Conservation (phyloP, 92 coral and sea anemone genomes). For the Anthopleura xanthogrammica region DNA sequence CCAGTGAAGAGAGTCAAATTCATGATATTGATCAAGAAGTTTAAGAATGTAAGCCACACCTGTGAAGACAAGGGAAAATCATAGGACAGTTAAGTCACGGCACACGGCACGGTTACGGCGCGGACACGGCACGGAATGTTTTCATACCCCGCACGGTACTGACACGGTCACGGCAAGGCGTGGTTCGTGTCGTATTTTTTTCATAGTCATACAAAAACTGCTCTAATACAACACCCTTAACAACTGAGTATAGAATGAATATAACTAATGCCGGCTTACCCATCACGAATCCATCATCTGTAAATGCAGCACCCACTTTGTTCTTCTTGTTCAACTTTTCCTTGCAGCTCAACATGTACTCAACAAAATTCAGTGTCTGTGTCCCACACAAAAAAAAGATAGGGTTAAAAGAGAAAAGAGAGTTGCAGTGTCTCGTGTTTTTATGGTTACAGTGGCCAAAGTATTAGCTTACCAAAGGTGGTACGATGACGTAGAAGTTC, state of each 20-base stretch:
- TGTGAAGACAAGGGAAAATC: constrained; percentile 13
- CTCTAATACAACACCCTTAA: not conserved
- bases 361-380: constrained; percentile 94
- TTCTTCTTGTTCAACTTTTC: constrained; percentile 96
- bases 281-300: constrained; percentile 99
- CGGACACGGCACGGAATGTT: too few relatives aligned
- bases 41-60: constrained; percentile 96
- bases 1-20: constrained; percentile 99
- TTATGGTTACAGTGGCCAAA: not conserved
- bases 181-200: too few relatives aligned
- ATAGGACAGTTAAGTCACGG: not conserved
- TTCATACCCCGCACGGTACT: too few relatives aligned
- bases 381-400: not conserved
- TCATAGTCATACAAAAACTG: too few relatives aligned
- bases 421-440: not conserved
- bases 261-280: constrained; percentile 46
- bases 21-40: constrained; percentile 90
- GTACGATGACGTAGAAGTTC: constrained; percentile 91
- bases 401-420: too few relatives aligned
- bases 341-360: constrained; percentile 95
- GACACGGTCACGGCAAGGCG: too few relatives aligned
- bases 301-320: constrained; percentile 98
- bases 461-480: constrained; percentile 81
- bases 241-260: not conserved
- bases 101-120: too few relatives aligned